Evolutionary conservation across 2,888 invertebrate species (phyloP).

Genomic region (Drosophila macrospina): DNA sequence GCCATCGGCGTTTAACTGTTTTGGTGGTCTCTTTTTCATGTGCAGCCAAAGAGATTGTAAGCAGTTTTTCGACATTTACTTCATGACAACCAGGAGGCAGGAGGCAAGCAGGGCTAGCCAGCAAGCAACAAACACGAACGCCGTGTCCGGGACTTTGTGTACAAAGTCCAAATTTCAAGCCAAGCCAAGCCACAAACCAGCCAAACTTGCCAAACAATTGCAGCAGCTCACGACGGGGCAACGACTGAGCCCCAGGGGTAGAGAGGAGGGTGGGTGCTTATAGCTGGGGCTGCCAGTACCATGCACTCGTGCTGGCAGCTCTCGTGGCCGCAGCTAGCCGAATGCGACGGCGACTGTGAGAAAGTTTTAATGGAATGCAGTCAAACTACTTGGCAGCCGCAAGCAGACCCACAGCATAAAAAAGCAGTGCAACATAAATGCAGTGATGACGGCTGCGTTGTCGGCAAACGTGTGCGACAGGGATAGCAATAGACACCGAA

Average conservation of each 20-base stretch:
- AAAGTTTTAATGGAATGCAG: slow-evolving; percentile 86
- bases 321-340: slow-evolving; percentile 40
- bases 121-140: slow-evolving; percentile 42
- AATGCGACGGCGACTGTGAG: slow-evolving; percentile 81
- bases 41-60: slow-evolving; percentile 67
- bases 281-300: slow-evolving; percentile 35
- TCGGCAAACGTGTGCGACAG: slow-evolving; percentile 35
- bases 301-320: slow-evolving; percentile 42
- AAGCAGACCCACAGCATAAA: slow-evolving; percentile 56
- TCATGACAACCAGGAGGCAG: slow-evolving; percentile 1
- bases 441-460: slow-evolving; percentile 39
- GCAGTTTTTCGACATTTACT: slow-evolving; percentile 70
- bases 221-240: slow-evolving; percentile 58
- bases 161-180: slow-evolving; percentile 69
- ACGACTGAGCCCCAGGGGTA: slow-evolving; percentile 30
- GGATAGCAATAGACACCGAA: slow-evolving; percentile 64
- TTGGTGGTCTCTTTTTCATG: slow-evolving; percentile 42
- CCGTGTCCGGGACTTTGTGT: slow-evolving; percentile 45
- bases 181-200: slow-evolving; percentile 67
- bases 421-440: slow-evolving; percentile 74
- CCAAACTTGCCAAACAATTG: slow-evolving; percentile 79
- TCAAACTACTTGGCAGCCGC: slow-evolving; percentile 80
- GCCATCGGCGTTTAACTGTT: slow-evolving; percentile 41
- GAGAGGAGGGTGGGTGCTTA: background rate
- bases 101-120: slow-evolving; percentile 17